Evolutionary conservation across 2,113 vertebrate species (phyloP), one percentile per base, ranked within the genome.

Genomic region (Zonotrichia leucophrys): DNA sequence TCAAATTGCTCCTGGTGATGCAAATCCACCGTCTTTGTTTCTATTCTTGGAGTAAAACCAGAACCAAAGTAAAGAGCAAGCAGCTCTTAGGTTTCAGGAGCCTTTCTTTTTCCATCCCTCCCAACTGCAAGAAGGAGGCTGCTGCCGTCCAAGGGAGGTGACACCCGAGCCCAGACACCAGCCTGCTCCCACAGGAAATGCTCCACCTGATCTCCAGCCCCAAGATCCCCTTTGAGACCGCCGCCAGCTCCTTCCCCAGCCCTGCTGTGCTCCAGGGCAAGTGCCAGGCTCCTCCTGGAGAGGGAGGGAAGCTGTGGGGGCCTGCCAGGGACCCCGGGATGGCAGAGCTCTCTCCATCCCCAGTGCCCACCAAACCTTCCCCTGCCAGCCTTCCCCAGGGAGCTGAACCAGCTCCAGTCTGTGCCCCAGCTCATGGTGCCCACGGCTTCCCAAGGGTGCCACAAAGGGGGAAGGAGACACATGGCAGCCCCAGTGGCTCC

Each of bases 1-100:
- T 94, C 90, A 95, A 95, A 89, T 92, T 96, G 93, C 94, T 97
- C 64, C 86, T 58, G 85, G 87, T 93, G 93, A 97, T 96, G 93
- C 88, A 95, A 96, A 94, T 94, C 75, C 64, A 93, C 12, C 69
- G 46, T 70, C 92, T 95, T 96, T 97, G 92, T 95, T 96, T 95
- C 96, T 97, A 96, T 96, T 96, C 95, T 79, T 53, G 93, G 90
- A 95, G 76, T 33, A 81, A 95, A 94, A 96, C 73, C 80, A 92
- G 88, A 92, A 93, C 80, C 94, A 92, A 93, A 93, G 86, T 72
- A 96, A 95, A 94, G 7, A 93, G 81, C 90, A 75, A 83, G 91
- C 76, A 94, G 87, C 72, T 95, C 95, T 94, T 94, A 56, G 87
- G 94, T 95, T 96, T 94, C 95, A 94, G 89, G 63, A 82, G 82